Base-by-base conservation (phyloP, 2,888 invertebrate genomes). In the Galerucella calmariensis region DNA sequence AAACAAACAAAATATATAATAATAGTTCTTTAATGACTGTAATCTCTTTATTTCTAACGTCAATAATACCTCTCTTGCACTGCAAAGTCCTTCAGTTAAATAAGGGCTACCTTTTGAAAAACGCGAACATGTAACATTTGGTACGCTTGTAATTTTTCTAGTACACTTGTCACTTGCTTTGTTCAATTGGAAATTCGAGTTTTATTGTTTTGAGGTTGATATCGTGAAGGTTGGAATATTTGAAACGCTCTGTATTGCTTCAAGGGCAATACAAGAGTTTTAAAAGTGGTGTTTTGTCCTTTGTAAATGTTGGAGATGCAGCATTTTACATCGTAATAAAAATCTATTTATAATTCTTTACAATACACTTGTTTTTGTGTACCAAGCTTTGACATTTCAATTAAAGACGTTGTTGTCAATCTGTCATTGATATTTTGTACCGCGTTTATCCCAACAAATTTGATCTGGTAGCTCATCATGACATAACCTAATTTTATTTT, bases 141-240 rank as follows among this genome's bases (percentile, higher is more conserved):
- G 75, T 75, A 67, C 41, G 67, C 69, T 75, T 41, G 66, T 72
- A 75, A 75, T 75, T 59, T 58, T 68, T 75, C 59, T 72, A 75
- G 75, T 72, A 69, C 75, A 75, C 75, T 75, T 69, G 72, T 74
- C 58, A 63, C 59, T 72, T 53, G 72, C 75, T 75, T 75, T 75
- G 75, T 72, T 72, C 75, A 75, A 72, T 75, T 75, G 74, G 58
- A 65, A 56, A 24, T 56, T 65, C 61, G 71, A 71, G 71, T 74
- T 70, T 74, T 70, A 74, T 70, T 74, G 74, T 70, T 48, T 59
- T 66, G 58, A 56, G 70, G 70, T 69, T 69, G 67, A 53, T 67
- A 56, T 69, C 69, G 46, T 46, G n/a, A 44, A 16, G 27, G 59
- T 35, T 24, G 51, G 20, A n/a, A 35, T n/a, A 44, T 68, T 69